A percentile compares a stretch with the other conserved stretches of the same genome.
Evolutionary conservation across 2,113 vertebrate species (phyloP).

Genomic region (Chaenogobius annularis): DNA sequence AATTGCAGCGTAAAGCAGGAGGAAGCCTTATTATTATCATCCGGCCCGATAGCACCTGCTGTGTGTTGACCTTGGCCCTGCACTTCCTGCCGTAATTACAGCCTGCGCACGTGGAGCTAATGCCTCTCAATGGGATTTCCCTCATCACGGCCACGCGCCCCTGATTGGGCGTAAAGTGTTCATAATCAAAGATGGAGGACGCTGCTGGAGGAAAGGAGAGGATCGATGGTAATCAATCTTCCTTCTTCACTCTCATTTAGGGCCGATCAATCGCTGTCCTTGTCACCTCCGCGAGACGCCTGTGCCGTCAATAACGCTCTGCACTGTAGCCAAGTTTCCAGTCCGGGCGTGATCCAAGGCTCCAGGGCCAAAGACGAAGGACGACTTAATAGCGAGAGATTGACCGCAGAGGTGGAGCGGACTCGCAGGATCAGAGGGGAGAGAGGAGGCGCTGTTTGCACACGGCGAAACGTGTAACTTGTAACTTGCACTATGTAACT

Average conservation of each 20-base stretch:
- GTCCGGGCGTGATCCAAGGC: conserved; percentile 44
- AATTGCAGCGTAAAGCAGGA: conserved; percentile 56
- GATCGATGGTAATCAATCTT: conserved; percentile 70
- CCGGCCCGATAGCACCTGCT: conserved; percentile 61
- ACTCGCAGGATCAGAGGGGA: neutral
- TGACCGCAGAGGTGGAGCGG: conserved; percentile 19
- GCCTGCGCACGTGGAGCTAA: conserved; percentile 62
- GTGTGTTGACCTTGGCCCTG: conserved; percentile 60
- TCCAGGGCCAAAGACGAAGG: conserved; percentile 43
- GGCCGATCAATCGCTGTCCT: conserved; percentile 68
- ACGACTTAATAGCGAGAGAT: conserved; percentile 57
- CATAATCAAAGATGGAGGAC: conserved; percentile 71
- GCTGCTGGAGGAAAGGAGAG: conserved; percentile 42
- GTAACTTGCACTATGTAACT: too few species aligned
- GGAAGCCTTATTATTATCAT: conserved; percentile 59
- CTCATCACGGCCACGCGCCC: conserved; percentile 35
- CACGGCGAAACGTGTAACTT: too few species aligned
- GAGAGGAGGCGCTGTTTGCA: neutral
- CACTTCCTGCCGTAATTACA: conserved; percentile 66
- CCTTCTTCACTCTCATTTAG: conserved; percentile 71
- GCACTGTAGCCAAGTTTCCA: conserved; percentile 43
- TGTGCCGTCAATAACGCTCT: conserved; percentile 45
- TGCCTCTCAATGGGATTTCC: conserved; percentile 59
- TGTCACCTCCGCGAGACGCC: conserved; percentile 64
- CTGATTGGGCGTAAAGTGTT: conserved; percentile 67